Conservation (phyloP, 2,797 vertebrate species). For the Alfaro cultratus region DNA sequence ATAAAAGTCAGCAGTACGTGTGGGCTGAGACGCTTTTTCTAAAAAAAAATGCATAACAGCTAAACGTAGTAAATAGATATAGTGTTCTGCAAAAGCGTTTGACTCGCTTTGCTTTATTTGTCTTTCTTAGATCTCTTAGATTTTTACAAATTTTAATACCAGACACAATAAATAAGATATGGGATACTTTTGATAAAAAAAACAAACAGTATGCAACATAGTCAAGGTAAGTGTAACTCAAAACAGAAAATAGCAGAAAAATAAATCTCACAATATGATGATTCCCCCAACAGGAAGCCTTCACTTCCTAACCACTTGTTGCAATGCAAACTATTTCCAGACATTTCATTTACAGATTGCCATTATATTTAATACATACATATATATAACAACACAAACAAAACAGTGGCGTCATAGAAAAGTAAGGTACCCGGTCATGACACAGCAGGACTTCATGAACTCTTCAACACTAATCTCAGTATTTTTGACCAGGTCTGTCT, state of each 20-base stretch:
- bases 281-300: too few species aligned
- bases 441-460: neutral
- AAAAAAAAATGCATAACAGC: neutral
- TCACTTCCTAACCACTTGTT: too few species aligned
- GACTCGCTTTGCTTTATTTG: neutral
- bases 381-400: neutral
- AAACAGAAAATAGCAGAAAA: too few species aligned
- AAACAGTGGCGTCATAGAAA: neutral
- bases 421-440: neutral
- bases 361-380: too few species aligned
- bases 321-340: neutral
- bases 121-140: neutral
- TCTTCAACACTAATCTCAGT: neutral
- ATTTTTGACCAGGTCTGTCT: neutral
- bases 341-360: neutral
- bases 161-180: neutral
- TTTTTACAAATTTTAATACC: neutral
- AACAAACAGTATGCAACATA: too few species aligned
- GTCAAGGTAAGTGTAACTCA: too few species aligned
- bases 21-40: neutral
- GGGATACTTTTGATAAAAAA: too few species aligned
- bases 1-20: slow-evolving; percentile 13
- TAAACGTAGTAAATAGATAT: neutral
- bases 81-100: neutral
- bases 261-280: too few species aligned